A percentile compares a stretch with the other conserved stretches of the same genome.
Conservation (phyloP, 1,140 invertebrate species). For the Pinna nobilis region DNA sequence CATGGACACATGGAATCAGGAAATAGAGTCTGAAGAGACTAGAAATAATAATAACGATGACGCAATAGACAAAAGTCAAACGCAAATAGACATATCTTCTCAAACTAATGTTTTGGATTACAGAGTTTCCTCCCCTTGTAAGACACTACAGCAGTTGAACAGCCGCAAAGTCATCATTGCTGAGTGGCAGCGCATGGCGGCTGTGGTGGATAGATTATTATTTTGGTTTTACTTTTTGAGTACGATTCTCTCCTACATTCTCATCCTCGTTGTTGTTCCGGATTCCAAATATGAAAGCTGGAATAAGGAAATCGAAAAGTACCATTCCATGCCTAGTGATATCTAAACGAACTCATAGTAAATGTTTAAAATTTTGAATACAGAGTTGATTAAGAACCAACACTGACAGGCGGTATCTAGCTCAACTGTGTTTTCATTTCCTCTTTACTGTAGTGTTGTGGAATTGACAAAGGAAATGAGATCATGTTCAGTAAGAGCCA, state of each 20-base stretch:
- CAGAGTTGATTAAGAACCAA: too few relatives aligned
- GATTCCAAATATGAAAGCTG: conserved; percentile 49
- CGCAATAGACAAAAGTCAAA: conserved; percentile 9
- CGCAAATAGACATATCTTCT: not conserved
- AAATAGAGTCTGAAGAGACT: not conserved
- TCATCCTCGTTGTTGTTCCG: conserved; percentile 67
- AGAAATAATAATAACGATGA: conserved; percentile 15
- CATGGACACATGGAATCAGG: too few relatives aligned
- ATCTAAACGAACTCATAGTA: too few relatives aligned
- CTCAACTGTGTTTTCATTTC: too few relatives aligned
- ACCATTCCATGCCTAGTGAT: not conserved
- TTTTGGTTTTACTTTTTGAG: conserved; percentile 71
- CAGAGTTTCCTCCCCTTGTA: conserved; percentile 34
- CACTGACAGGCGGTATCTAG: too few relatives aligned
- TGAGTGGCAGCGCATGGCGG: conserved; percentile 72
- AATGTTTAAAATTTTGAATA: too few relatives aligned
- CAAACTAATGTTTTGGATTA: conserved; percentile 7
- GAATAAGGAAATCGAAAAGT: conserved; percentile 37
- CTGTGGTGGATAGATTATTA: conserved; percentile 67
- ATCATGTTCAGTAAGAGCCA: too few relatives aligned
- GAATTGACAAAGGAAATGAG: too few relatives aligned
- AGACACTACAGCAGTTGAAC: conserved; percentile 37
- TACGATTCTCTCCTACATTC: conserved; percentile 67
- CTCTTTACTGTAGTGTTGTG: too few relatives aligned
- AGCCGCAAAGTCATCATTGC: conserved; percentile 64